Base-by-base conservation (phyloP, 92 coral and sea anemone species). In the Porites lobata region DNA sequence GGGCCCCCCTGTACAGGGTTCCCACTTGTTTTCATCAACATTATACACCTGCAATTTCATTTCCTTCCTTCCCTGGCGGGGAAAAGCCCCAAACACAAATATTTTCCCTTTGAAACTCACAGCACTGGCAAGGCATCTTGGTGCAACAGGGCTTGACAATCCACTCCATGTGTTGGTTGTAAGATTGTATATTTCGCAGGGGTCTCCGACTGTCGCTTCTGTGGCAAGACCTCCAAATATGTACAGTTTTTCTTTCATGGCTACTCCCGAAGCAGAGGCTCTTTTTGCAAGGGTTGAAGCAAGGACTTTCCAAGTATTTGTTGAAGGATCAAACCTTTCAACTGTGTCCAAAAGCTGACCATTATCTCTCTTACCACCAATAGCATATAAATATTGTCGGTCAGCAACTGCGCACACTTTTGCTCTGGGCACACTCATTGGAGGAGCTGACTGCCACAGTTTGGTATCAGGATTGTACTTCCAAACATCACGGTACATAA, bases 311-410 rank as follows among this genome's bases (percentile, higher is more conserved):
- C 82, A 78, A 2, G 70, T 78, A 12, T 78, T 78, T 2, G 32
- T 65, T 26, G 22, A 17, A 3, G 82, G 82, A 59, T 78, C 82
- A 61, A 78, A 78, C 19, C 82, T 54, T 59, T 78, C 82, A 7
- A 78, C 71, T 18, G 17, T 78, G 9, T 61, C 57, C 12, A 78
- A 22, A 15, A 7, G 15, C 6, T 1, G 8, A 59, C 8, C 12
- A 15, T 2, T 56, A 19, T 1, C 17, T 59, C 19, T 2, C 17
- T 3, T 1, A 13, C 82, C 82, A 29, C 82, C 82, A 61, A 78
- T 26, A 6, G 82, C 82, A 78, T 78, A 78, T 50, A 78, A 17
- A 78, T 8, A 78, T 6, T 57, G 59, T 38, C 59, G 56, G 32
- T 32, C 71, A 61, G 71, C 54, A 7, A 78, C 82, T 7, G 71